These are phyloP conservation scores for Polylopha cassiicola DNA, from an alignment of 2,888 invertebrate genomes.

Conservation along the genomic window DNA sequence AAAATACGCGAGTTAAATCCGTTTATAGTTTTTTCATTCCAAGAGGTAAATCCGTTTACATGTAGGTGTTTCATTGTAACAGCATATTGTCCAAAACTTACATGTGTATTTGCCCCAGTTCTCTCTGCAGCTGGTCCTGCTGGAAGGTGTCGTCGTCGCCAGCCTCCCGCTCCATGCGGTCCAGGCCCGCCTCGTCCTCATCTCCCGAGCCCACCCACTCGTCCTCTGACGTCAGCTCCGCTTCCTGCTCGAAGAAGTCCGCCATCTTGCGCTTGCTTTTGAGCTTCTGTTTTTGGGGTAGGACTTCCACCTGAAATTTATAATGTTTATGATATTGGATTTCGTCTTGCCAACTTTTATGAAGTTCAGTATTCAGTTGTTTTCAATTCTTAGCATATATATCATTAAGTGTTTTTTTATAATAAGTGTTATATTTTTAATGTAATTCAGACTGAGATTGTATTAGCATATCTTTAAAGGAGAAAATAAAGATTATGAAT, in stretches of 20 bases:
- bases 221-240: constrained; percentile 91
- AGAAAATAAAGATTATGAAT: too few species aligned
- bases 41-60: too few species aligned
- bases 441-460: too few species aligned
- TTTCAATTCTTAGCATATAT: too few species aligned
- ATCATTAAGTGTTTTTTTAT: too few species aligned
- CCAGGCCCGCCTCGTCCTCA: constrained; percentile 89
- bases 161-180: constrained; percentile 88
- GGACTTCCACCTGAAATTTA: constrained; percentile 49
- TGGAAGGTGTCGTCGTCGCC: constrained; percentile 91
- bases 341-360: not conserved
- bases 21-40: too few species aligned
- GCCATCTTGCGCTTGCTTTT: constrained; percentile 71
- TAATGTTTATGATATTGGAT: not conserved
- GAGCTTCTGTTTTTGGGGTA: constrained; percentile 33
- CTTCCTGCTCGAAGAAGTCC: constrained; percentile 93
- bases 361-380: too few species aligned
- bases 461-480: too few species aligned
- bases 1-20: too few species aligned
- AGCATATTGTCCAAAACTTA: constrained; percentile 57
- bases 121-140: constrained; percentile 84
- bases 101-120: constrained; percentile 92
- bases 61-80: too few species aligned
- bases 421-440: too few species aligned
- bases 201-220: constrained; percentile 91